phyloP scores from a whole-genome alignment of 1,140 invertebrate species.

The Drosophila erecta region DNA sequence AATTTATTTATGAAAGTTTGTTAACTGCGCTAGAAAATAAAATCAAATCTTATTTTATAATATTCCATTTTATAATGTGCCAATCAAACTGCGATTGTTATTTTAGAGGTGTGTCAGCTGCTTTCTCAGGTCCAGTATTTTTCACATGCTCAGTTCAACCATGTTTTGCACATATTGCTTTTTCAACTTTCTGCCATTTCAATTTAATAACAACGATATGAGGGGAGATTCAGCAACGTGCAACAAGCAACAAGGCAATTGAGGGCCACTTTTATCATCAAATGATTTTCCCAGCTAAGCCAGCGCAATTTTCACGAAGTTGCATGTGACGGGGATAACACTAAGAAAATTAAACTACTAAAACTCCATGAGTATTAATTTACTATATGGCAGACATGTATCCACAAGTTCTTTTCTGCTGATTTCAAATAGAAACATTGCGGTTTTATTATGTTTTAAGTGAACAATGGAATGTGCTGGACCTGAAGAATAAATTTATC shows the following conservation, averaged over 20 bases:
- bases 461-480: too few relatives aligned
- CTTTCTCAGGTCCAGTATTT: constrained; percentile 13
- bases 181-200: constrained; percentile 30
- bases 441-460: background rate
- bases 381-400: too few relatives aligned
- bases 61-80: constrained; percentile 18
- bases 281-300: constrained; percentile 70
- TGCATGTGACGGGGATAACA: constrained; percentile 1
- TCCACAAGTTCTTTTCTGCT: background rate
- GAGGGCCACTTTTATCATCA: constrained; percentile 76
- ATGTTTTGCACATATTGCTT: background rate
- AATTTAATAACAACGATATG: constrained; percentile 62
- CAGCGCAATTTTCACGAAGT: constrained; percentile 63
- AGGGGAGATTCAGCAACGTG: constrained; percentile 11
- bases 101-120: constrained; percentile 31
- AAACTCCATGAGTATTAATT: too few relatives aligned
- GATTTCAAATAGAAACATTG: background rate
- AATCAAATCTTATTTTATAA: background rate
- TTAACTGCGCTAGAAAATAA: background rate
- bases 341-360: background rate
- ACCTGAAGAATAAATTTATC: background rate
- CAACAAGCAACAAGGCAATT: constrained; percentile 74
- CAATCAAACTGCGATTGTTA: constrained; percentile 43
- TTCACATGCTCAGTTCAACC: constrained; percentile 9
- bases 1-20: background rate